phyloP scores from a whole-genome alignment of 2,888 invertebrate genomes.

The Mythimna pallens region DNA sequence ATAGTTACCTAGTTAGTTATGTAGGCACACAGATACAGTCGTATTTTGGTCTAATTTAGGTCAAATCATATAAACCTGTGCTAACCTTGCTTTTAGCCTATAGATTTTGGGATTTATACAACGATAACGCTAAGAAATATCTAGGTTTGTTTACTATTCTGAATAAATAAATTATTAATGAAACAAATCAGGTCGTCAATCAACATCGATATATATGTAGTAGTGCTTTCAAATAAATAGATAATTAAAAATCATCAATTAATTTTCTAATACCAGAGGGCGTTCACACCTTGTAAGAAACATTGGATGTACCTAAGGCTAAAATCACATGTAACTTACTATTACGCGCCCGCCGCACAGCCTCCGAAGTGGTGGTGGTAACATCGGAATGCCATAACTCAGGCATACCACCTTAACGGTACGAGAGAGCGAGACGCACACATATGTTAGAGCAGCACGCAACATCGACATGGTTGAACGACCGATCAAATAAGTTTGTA shows the following conservation, averaged over 20 bases:
- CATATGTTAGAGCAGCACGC: slow-evolving; percentile 74
- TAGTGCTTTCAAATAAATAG: slow-evolving; percentile 32
- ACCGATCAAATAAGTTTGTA: slow-evolving; percentile 90
- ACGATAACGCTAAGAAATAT: slow-evolving; percentile 36
- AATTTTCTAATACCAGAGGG: slow-evolving; percentile 78
- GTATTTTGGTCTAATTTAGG: slow-evolving; percentile 35
- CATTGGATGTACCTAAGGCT: slow-evolving; percentile 76
- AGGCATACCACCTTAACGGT: slow-evolving; percentile 89
- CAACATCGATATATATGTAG: neutral
- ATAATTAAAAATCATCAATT: slow-evolving; percentile 70
- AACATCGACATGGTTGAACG: slow-evolving; percentile 88
- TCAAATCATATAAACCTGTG: slow-evolving; percentile 20
- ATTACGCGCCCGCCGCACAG: slow-evolving; percentile 78
- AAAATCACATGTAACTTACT: slow-evolving; percentile 82
- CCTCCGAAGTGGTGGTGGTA: slow-evolving; percentile 87
- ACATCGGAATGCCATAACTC: slow-evolving; percentile 90
- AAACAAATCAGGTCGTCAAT: neutral
- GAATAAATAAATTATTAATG: slow-evolving; percentile 22
- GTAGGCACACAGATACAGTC: neutral
- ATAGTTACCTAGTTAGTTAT: neutral
- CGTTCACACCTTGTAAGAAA: slow-evolving; percentile 80
- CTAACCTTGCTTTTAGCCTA: slow-evolving; percentile 28
- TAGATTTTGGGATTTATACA: slow-evolving; percentile 28
- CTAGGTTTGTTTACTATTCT: slow-evolving; percentile 40
- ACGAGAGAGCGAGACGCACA: slow-evolving; percentile 80